These are phyloP conservation scores for Pollenia griseotomentosa DNA, from an alignment of 2,888 invertebrate genomes.

Conservation along the genomic window DNA sequence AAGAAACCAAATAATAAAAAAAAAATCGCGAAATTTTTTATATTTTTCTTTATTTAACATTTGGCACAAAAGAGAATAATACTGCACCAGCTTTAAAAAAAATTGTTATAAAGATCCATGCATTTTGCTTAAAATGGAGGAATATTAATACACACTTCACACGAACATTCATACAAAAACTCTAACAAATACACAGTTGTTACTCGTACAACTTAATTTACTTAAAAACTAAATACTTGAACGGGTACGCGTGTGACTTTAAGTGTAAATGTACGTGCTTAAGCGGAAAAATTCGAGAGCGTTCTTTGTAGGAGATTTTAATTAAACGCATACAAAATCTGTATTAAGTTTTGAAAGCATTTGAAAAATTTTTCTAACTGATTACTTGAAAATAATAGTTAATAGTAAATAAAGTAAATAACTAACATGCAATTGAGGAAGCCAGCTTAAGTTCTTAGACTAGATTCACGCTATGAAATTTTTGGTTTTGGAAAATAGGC, in stretches of 20 bases:
- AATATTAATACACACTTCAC: not conserved
- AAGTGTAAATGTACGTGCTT: not conserved
- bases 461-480: no score
- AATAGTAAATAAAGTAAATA: no score
- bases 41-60: not conserved
- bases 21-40: not conserved
- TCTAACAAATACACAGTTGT: not conserved
- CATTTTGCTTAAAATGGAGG: slow-evolving; percentile 14
- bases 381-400: no score
- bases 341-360: no score
- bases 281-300: not conserved
- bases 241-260: not conserved
- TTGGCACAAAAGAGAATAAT: not conserved
- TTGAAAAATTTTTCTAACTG: no score
- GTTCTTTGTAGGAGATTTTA: not conserved
- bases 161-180: not conserved
- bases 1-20: no score
- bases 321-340: not conserved
- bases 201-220: slow-evolving; percentile 21
- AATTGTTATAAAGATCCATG: slow-evolving; percentile 5
- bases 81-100: slow-evolving; percentile 27
- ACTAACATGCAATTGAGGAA: no score
- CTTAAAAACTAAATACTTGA: not conserved
- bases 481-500: no score
- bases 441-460: no score